A percentile compares a stretch with the other conserved stretches of the same genome.
These are phyloP conservation scores for Apis dorsata DNA, from an alignment of 1,140 invertebrate genomes.

Conservation along the genomic window DNA sequence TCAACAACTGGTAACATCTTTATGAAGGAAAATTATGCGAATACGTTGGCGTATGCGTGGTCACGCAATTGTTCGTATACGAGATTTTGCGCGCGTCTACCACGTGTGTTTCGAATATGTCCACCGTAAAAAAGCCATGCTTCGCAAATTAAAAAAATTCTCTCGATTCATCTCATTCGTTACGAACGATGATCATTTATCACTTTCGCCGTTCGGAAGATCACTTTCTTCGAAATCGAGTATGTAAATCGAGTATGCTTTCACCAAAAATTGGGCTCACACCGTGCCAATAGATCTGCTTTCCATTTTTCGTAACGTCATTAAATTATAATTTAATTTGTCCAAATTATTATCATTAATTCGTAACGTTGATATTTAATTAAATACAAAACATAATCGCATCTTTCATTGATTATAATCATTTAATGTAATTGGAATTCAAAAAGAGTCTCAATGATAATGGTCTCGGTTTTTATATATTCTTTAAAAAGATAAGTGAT, in stretches of 20 bases:
- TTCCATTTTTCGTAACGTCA: background rate
- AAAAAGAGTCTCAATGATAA: too few species aligned
- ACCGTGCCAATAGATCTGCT: background rate
- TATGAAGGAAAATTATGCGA: slow-evolving; percentile 18
- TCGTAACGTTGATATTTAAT: too few species aligned
- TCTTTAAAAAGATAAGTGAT: too few species aligned
- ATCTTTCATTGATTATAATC: too few species aligned
- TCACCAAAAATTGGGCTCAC: slow-evolving; percentile 44
- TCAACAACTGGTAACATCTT: background rate
- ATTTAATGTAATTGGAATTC: too few species aligned
- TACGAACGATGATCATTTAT: slow-evolving; percentile 46
- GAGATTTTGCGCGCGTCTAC: slow-evolving; percentile 6
- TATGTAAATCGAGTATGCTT: slow-evolving; percentile 58
- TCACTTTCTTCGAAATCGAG: slow-evolving; percentile 56
- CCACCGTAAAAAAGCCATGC: background rate
- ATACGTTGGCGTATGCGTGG: slow-evolving; percentile 19
- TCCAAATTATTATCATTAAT: too few species aligned
- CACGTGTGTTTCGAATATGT: slow-evolving; percentile 28
- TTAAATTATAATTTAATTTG: too few species aligned
- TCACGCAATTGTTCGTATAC: background rate
- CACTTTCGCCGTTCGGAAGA: slow-evolving; percentile 54
- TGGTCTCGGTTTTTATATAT: too few species aligned
- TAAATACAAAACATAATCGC: too few species aligned
- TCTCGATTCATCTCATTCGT: background rate
- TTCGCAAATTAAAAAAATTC: background rate